Base-by-base conservation (phyloP, 2,113 vertebrate genomes). In the Pyxicephalus adspersus region DNA sequence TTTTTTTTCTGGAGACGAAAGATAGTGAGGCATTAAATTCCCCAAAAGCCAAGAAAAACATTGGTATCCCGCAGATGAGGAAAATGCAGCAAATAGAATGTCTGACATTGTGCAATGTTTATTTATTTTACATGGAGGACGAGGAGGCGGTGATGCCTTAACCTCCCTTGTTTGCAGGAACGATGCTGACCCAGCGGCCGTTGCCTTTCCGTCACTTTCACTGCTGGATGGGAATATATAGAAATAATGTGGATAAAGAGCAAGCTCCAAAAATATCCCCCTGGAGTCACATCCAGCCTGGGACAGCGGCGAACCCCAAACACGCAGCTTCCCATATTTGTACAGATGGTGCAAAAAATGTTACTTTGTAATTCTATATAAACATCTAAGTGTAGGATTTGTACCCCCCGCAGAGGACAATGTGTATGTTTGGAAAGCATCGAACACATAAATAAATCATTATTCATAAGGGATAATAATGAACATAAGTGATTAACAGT, bases 11-110 rank as follows among this genome's bases (percentile, higher is more conserved):
- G 20, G 45, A 28, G 63, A 29, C 17, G 22, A 31, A 15, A 50
- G 60, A 73, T 19, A 63, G 79, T 29, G 28, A 64, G 5, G 52
- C 20, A n/a, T 34, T 64, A 23, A 31, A 64, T 23, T 80, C 68
- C 68, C 45, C 8, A 26, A 15, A 22, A 73, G 67, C 79, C 79
- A 81, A 81, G 51, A 72, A 64, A 81, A 81, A 81, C 60, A 81
- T 50, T 55, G 60, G 79, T 80, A 31, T 72, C 78, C 78, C 58
- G 3, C 67, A 72, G 78, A 80, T 52, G 25, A 31, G 34, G 50
- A 64, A 38, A 81, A 26, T 0, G 20, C 68, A 81, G 60, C 45
- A 81, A 64, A 74, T 50, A 38, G 68, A 51, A 72, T 19, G 9
- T 65, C 55, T 55, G 26, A 73, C 34, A 57, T 31, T 34, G 26